Conservation (phyloP, 2,797 vertebrate species). For the Arnoldichthys spilopterus region DNA sequence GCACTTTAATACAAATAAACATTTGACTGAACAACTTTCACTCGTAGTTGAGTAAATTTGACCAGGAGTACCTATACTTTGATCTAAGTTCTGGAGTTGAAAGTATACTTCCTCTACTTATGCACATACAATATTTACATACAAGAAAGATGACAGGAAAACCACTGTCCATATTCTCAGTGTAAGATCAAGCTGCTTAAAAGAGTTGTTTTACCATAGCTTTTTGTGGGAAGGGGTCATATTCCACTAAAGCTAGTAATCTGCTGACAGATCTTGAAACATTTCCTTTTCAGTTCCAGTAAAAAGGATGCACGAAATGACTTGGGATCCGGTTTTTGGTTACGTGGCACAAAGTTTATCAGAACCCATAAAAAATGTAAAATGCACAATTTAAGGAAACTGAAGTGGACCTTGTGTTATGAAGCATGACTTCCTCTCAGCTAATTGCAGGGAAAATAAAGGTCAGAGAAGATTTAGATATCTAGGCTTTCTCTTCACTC, state of each 20-base stretch:
- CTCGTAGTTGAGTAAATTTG: too few relatives aligned
- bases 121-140: too few relatives aligned
- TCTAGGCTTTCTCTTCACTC: neutral
- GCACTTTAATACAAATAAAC: too few relatives aligned
- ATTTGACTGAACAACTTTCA: too few relatives aligned
- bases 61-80: too few relatives aligned
- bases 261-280: neutral
- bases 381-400: neutral
- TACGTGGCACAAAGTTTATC: neutral
- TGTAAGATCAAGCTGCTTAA: too few relatives aligned
- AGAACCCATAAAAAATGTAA: neutral
- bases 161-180: too few relatives aligned
- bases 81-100: too few relatives aligned
- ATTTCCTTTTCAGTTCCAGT: neutral
- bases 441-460: constrained; percentile 28
- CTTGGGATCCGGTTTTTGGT: neutral
- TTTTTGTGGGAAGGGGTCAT: too few relatives aligned
- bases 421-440: constrained; percentile 12
- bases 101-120: too few relatives aligned
- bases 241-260: neutral
- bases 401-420: neutral
- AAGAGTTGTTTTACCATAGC: too few relatives aligned
- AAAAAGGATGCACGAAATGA: neutral
- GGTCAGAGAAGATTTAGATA: neutral
- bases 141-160: too few relatives aligned